Conservation (phyloP, 2,888 invertebrate genomes). For the Sinelater perroti region DNA sequence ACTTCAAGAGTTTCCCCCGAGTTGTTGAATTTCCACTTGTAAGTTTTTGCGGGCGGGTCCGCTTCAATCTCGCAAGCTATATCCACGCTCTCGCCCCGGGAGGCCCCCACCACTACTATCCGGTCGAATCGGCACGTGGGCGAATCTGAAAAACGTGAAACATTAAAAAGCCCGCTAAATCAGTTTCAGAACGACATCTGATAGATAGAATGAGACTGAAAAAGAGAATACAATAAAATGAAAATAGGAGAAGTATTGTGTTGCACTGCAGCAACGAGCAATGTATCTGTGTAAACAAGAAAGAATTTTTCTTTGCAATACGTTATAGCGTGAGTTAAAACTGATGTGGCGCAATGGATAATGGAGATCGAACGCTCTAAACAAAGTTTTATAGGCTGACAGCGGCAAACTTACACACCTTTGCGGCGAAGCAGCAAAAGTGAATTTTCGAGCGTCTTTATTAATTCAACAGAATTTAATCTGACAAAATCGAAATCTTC, state of each 20-base stretch:
- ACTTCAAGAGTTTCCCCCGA: conserved; percentile 89
- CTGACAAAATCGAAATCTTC: neutral
- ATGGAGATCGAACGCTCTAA: neutral
- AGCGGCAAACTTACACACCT: neutral
- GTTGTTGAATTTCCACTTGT: conserved; percentile 95
- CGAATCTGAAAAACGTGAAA: conserved; percentile 76
- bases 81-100: conserved; percentile 85
- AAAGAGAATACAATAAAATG: too few relatives aligned
- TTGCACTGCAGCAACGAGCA: conserved; percentile 15
- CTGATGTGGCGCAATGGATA: neutral
- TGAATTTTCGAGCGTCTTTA: too few relatives aligned
- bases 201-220: too few relatives aligned
- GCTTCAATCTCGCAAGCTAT: conserved; percentile 91
- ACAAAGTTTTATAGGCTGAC: too few relatives aligned
- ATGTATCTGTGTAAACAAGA: conserved; percentile 15
- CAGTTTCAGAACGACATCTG: too few relatives aligned
- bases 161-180: too few relatives aligned
- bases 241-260: conserved; percentile 12
- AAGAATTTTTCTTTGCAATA: conserved; percentile 1
- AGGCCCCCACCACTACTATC: conserved; percentile 86
- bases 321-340: conserved; percentile 1
- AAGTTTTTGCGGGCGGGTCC: conserved; percentile 88
- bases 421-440: too few relatives aligned
- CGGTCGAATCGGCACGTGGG: conserved; percentile 82
- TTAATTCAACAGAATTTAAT: too few relatives aligned